These are phyloP conservation scores for Agapornis roseicollis DNA, from an alignment of 2,113 vertebrate genomes.

Conservation along the genomic window DNA sequence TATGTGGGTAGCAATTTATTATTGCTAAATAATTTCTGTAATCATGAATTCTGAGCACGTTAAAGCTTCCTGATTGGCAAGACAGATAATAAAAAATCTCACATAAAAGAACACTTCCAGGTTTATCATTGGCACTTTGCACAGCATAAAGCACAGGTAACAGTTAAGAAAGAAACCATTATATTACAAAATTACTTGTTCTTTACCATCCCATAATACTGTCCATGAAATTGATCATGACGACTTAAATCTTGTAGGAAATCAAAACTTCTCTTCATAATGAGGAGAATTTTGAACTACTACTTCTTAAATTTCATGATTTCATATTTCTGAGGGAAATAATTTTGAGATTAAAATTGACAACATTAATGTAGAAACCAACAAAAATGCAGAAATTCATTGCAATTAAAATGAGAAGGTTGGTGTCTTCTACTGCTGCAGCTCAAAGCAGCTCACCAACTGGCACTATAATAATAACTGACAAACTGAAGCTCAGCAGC, in stretches of 20 bases:
- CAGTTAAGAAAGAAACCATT: background rate
- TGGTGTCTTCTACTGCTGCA: background rate
- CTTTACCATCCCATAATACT: background rate
- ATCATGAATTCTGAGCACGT: background rate
- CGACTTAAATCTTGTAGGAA: background rate
- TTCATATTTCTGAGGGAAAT: background rate
- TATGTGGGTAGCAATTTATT: background rate
- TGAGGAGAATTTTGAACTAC: background rate
- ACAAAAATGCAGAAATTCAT: background rate
- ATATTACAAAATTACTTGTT: background rate
- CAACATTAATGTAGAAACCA: background rate
- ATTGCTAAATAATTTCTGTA: background rate
- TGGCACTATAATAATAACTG: background rate
- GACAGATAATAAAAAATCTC: background rate
- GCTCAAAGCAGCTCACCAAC: background rate
- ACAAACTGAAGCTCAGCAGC: background rate
- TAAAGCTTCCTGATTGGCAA: background rate
- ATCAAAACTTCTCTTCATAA: background rate
- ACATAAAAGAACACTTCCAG: background rate
- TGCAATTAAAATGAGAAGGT: background rate
- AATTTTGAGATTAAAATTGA: background rate
- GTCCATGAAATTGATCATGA: background rate
- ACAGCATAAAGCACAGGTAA: background rate
- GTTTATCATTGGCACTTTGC: background rate
- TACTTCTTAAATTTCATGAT: background rate